A percentile compares a stretch with the other conserved stretches of the same genome.
These are phyloP conservation scores for Phalacrocorax brasilianus DNA, from an alignment of 2,113 vertebrate genomes.

Conservation along the genomic window DNA sequence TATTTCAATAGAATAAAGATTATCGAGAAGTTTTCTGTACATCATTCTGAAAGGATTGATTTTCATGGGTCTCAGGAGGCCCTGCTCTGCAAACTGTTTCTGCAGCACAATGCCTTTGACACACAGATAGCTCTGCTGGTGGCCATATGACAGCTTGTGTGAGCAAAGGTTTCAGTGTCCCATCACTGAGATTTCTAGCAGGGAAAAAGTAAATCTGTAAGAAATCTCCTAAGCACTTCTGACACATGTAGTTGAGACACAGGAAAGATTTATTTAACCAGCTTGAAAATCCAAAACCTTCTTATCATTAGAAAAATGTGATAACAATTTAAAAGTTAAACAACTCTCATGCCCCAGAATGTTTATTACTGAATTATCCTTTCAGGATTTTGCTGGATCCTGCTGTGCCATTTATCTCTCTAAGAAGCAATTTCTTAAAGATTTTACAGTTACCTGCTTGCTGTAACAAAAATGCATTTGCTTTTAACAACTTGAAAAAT, in stretches of 20 bases:
- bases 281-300: neutral
- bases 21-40: neutral
- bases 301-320: neutral
- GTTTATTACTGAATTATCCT: slow-evolving; percentile 9
- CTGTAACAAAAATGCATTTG: neutral
- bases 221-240: neutral
- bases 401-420: neutral
- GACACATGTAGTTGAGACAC: neutral
- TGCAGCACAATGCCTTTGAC: neutral
- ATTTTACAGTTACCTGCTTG: neutral
- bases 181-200: neutral
- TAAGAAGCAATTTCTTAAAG: slow-evolving; percentile 6
- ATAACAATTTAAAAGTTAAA: slow-evolving; percentile 37
- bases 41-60: neutral
- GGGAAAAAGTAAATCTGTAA: neutral
- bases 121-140: neutral
- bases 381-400: slow-evolving; percentile 8
- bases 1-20: neutral
- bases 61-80: neutral
- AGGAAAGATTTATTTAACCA: neutral
- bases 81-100: neutral
- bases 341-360: neutral
- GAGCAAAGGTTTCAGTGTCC: neutral
- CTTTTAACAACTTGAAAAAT: slow-evolving; percentile 8
- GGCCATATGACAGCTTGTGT: neutral